Percentiles rank a stretch among this genome's conserved stretches.
Evolutionary conservation across 2,113 vertebrate species (phyloP).

Genomic region (Rutilus rutilus): DNA sequence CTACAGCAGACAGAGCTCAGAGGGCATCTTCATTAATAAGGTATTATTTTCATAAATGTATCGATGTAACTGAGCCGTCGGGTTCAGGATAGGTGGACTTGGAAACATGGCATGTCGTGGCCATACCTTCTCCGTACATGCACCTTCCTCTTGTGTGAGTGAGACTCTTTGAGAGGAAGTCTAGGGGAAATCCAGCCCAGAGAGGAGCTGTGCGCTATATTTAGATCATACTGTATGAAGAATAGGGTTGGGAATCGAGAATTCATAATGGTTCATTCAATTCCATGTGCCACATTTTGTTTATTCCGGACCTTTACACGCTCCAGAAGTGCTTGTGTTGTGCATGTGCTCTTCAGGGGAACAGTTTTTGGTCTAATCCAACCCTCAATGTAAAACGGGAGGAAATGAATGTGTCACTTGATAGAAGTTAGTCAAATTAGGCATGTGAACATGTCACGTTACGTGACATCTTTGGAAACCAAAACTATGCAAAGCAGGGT

Average conservation of each 20-base stretch:
- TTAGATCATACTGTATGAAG: not conserved
- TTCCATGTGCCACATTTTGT: not conserved
- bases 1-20: constrained; percentile 29
- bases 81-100: not conserved
- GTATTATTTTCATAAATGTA: not conserved
- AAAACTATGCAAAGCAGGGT: not conserved
- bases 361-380: no score
- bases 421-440: constrained; percentile 4
- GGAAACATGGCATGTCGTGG: not conserved
- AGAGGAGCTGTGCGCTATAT: not conserved
- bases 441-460: not conserved
- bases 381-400: no score
- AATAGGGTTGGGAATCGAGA: not conserved
- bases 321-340: not conserved
- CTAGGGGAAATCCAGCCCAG: constrained; percentile 1
- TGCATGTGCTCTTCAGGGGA: no score
- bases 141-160: not conserved
- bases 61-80: not conserved
- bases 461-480: not conserved
- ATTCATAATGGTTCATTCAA: not conserved
- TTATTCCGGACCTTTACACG: not conserved
- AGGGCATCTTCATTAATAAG: constrained; percentile 25
- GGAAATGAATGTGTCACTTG: not conserved
- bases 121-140: not conserved
- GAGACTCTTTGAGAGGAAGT: constrained; percentile 6